These are phyloP conservation scores for Procavia capensis DNA, from an alignment of 2,113 vertebrate species.

Conservation along the genomic window DNA sequence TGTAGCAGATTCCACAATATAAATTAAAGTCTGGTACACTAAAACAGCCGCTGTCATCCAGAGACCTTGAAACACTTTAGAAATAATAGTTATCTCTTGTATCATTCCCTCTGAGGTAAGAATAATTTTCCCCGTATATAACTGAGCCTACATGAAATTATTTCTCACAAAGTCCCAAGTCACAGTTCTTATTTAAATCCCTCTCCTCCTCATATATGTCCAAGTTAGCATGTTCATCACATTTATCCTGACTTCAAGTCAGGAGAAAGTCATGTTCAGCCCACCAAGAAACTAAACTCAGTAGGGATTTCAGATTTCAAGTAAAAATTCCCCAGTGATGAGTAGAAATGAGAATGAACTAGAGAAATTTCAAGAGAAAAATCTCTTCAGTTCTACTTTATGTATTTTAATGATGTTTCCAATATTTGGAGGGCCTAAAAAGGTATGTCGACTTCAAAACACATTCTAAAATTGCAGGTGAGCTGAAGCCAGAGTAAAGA, in stretches of 20 bases:
- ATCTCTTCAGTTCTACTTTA: constrained; percentile 10
- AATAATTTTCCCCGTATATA: constrained; percentile 60
- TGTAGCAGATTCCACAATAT: constrained; percentile 13
- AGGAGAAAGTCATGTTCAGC: constrained; percentile 22
- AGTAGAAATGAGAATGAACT: constrained; percentile 5
- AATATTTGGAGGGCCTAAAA: constrained; percentile 62
- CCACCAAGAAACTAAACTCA: constrained; percentile 35
- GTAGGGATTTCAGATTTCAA: constrained; percentile 58
- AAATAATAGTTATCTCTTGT: constrained; percentile 74
- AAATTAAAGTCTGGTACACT: constrained; percentile 4
- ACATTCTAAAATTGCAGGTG: constrained; percentile 53
- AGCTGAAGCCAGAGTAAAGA: constrained; percentile 70
- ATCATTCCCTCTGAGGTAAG: constrained; percentile 77
- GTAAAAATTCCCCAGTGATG: background rate
- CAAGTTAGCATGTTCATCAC: constrained; percentile 57
- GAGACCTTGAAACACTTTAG: constrained; percentile 71
- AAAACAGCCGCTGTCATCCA: constrained; percentile 42
- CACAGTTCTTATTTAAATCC: constrained; percentile 28
- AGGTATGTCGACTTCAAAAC: constrained; percentile 70
- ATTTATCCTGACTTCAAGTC: constrained; percentile 27
- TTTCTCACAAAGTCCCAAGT: constrained; percentile 51
- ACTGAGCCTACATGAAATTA: constrained; percentile 53
- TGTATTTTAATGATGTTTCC: constrained; percentile 66
- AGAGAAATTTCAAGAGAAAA: constrained; percentile 38
- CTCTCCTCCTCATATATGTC: constrained; percentile 40